Evolutionary conservation across 2,888 invertebrate species (phyloP).

Genomic region (Selenia dentaria): DNA sequence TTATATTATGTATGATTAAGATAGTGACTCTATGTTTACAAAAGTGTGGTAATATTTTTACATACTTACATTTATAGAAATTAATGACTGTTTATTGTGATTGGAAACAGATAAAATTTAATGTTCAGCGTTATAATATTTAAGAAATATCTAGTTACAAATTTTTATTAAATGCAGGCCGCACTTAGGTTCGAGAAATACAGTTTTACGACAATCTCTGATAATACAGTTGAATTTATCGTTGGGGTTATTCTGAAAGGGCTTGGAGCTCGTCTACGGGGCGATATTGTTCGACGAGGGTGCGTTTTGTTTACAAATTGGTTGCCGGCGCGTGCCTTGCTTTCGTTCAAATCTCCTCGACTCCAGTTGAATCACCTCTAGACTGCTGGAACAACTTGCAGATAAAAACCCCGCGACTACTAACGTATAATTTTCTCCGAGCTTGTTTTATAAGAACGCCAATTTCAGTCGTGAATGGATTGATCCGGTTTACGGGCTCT

Average conservation of each 20-base stretch:
- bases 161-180: too few species aligned
- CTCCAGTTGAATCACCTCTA: constrained; percentile 40
- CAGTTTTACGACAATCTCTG: constrained; percentile 61
- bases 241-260: constrained; percentile 58
- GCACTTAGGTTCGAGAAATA: constrained; percentile 27
- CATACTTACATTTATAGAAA: too few species aligned
- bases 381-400: constrained; percentile 32
- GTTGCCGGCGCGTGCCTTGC: constrained; percentile 65
- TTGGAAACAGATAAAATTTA: too few species aligned
- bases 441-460: constrained; percentile 65
- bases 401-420: constrained; percentile 62
- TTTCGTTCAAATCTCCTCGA: constrained; percentile 52
- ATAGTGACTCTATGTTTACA: too few species aligned
- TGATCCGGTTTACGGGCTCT: constrained; percentile 58
- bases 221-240: constrained; percentile 66
- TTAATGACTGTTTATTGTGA: too few species aligned
- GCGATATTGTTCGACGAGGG: constrained; percentile 69
- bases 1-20: too few species aligned
- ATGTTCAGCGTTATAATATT: too few species aligned
- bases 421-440: constrained; percentile 67
- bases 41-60: too few species aligned
- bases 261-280: constrained; percentile 54
- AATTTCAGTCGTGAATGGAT: constrained; percentile 62
- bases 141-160: too few species aligned
- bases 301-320: constrained; percentile 82